Evolutionary conservation across 1,140 invertebrate genomes (phyloP), one percentile per base, ranked within the genome.

Genomic region (Bombus confusus): DNA sequence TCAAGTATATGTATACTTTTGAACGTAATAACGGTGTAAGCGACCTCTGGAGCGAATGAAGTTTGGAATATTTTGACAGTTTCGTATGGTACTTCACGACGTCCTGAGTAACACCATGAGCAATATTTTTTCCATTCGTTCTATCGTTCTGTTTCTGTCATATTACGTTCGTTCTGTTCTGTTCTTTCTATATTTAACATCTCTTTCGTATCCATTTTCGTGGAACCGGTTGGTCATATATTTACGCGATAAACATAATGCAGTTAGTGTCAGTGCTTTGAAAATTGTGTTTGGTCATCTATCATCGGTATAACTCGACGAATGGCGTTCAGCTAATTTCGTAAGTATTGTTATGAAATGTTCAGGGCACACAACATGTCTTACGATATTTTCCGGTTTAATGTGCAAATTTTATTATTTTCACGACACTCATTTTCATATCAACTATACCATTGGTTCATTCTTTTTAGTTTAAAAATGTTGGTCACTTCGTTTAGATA

Each of bases 301-400:
- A 37, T 59, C 80, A 76, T 41, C 59, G 9, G 41, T 83, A 47
- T 12, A 47, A 47, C 3, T 25, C 39, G 37, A 76, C 73, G 72
- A 76, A 43, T 37, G 41, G 73, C 71, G 41, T 52, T 39, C 59
- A 9, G 15, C 74, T 66, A 37, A 83, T 47, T 76, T 83, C 72
- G 80, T 83, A 83, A 83, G 80, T 83, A 83, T 31, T 31, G 6
- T 39, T 83, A 74, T 37, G 31, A 66, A 62, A 75, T 66, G 66
- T 76, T 75, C 25, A 80, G 28, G 15, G 34, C 66, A 69, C 34
- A 57, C 13, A 15, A 52, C 25, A 9, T 43, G n/a, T 41, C 12
- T 80, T 22, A n/a, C 10, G 15, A 5, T 37, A n/a, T 37, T 52
- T 47, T 18, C 0, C 8, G 15, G 10, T 34, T 37, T 71, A 10